Percentiles rank a stretch among this genome's conserved stretches.
These are phyloP conservation scores for Merluccius polli DNA, from an alignment of 2,797 vertebrate species.

Conservation along the genomic window DNA sequence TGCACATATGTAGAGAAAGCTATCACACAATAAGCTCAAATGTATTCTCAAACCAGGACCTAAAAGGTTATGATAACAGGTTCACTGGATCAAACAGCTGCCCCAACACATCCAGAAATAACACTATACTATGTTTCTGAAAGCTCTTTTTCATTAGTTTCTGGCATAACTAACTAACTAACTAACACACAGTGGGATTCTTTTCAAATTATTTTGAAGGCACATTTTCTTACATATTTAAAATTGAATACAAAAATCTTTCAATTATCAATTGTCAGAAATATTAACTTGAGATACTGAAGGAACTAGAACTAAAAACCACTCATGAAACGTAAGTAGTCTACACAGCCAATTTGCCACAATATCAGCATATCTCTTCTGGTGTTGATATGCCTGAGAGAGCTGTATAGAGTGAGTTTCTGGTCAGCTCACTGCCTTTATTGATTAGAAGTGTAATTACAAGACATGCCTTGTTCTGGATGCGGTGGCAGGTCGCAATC, in stretches of 20 bases:
- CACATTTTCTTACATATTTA: not conserved
- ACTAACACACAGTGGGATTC: not conserved
- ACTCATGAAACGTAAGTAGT: not conserved
- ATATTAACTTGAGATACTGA: not conserved
- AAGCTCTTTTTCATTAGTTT: not conserved
- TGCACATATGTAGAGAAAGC: not conserved
- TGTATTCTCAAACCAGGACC: not conserved
- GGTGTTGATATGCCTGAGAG: not conserved
- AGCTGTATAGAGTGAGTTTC: not conserved
- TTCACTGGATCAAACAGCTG: not conserved
- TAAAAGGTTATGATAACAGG: not conserved
- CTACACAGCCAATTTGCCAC: not conserved
- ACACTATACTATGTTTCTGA: too few relatives aligned
- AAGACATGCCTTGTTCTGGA: slow-evolving; percentile 29
- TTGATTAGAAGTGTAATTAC: slow-evolving; percentile 35
- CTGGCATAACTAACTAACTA: not conserved
- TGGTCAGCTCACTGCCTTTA: slow-evolving; percentile 3
- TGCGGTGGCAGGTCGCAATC: slow-evolving; percentile 21
- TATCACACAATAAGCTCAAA: not conserved
- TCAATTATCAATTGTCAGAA: not conserved
- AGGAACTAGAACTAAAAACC: not conserved
- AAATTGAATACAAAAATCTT: not conserved
- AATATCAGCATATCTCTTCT: not conserved
- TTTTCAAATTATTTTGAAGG: not conserved
- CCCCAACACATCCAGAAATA: too few relatives aligned